phyloP scores from a whole-genome alignment of 2,888 invertebrate species.

The Diaperis boleti region DNA sequence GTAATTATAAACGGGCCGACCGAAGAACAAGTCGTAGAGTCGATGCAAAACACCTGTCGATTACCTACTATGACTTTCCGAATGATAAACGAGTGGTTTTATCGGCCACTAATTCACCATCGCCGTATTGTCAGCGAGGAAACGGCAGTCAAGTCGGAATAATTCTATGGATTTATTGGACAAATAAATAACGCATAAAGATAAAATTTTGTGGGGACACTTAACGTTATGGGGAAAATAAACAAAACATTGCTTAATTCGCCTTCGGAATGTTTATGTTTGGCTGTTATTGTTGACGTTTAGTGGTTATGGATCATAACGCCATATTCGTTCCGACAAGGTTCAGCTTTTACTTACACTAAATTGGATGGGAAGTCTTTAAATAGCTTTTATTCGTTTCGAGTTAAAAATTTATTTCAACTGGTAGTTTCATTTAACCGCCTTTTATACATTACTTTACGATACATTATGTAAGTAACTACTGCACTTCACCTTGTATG shows the following conservation, averaged over 20 bases:
- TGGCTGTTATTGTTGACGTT: constrained; percentile 9
- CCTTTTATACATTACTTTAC: too few relatives aligned
- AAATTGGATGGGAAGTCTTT: too few relatives aligned
- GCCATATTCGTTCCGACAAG: constrained; percentile 3
- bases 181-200: constrained; percentile 4
- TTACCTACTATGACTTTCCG: background rate
- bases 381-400: too few relatives aligned
- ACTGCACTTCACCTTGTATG: too few relatives aligned
- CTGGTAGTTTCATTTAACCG: too few relatives aligned
- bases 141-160: background rate
- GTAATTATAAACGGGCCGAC: constrained; percentile 1
- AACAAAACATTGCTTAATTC: constrained; percentile 9
- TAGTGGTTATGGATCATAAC: constrained; percentile 4
- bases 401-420: too few relatives aligned
- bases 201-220: constrained; percentile 5
- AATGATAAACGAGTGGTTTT: background rate
- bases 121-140: background rate
- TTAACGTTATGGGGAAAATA: constrained; percentile 6
- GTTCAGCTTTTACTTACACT: too few relatives aligned
- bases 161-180: constrained; percentile 4
- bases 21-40: background rate
- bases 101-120: background rate
- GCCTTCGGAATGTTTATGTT: constrained; percentile 5
- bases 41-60: constrained; percentile 7
- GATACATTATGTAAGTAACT: too few relatives aligned